Conservation (phyloP, 1,140 invertebrate genomes). For the Babylonia areolata region DNA sequence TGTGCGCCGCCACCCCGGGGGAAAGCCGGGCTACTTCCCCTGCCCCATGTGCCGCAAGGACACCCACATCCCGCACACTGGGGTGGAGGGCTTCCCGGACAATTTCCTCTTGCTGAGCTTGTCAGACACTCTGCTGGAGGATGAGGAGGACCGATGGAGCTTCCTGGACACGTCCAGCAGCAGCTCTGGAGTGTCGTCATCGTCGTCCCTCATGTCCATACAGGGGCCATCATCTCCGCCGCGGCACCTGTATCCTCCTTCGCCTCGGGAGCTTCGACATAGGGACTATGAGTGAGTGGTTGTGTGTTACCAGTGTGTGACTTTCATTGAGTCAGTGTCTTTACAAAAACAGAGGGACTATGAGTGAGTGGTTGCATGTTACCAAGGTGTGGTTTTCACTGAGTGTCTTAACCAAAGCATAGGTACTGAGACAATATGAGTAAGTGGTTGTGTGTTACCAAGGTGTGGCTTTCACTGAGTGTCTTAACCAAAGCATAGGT, state of each 20-base stretch:
- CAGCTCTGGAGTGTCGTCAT: constrained; percentile 22
- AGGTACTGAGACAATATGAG: constrained; percentile 62
- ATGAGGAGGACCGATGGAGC: constrained; percentile 50
- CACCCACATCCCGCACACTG: constrained; percentile 64
- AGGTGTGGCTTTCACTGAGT: too few species aligned
- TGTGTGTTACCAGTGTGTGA: too few species aligned
- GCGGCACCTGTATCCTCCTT: constrained; percentile 62
- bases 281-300: constrained; percentile 66
- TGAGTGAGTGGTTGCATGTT: constrained; percentile 72
- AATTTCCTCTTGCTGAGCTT: constrained; percentile 71
- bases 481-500: too few species aligned
- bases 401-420: too few species aligned
- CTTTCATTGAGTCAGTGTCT: too few species aligned
- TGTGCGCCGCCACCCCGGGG: constrained; percentile 66
- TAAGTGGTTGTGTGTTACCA: too few species aligned
- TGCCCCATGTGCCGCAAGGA: constrained; percentile 74
- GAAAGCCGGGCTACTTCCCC: constrained; percentile 67
- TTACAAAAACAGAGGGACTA: constrained; percentile 56
- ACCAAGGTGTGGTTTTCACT: too few species aligned
- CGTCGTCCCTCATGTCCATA: constrained; percentile 13
- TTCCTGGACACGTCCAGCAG: constrained; percentile 42
- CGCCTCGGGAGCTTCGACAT: constrained; percentile 65
- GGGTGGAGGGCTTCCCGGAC: constrained; percentile 70
- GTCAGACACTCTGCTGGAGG: constrained; percentile 68
- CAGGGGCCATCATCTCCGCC: constrained; percentile 52